Percentiles rank a stretch among this genome's conserved stretches.
Conservation (phyloP, 2,113 vertebrate genomes). For the Silurus meridionalis region DNA sequence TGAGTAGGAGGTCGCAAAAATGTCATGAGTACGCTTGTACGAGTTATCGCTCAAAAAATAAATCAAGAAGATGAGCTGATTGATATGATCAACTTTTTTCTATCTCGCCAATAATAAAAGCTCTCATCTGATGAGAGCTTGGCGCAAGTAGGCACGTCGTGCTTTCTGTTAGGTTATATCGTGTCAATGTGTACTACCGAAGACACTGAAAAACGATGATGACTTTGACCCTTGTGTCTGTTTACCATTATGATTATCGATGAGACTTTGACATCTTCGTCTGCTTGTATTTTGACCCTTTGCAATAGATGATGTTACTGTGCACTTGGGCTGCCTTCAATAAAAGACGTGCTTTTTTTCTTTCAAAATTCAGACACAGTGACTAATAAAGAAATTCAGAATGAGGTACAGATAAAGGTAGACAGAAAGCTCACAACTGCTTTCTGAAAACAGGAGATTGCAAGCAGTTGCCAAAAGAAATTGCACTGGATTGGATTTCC, state of each 20-base stretch:
- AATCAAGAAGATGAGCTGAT: not conserved
- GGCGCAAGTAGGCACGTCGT: not conserved
- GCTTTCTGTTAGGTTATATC: not conserved
- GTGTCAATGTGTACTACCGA: not conserved
- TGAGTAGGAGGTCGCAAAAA: not conserved
- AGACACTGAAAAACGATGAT: not conserved
- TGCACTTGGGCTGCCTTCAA: not conserved
- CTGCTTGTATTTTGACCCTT: not conserved
- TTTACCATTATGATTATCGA: not conserved
- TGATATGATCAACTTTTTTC: not conserved
- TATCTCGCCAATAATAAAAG: not conserved
- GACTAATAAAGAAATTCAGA: not conserved
- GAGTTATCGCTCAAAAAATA: not conserved
- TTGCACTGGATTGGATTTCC: not conserved
- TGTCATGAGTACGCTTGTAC: not conserved
- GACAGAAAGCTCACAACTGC: not conserved
- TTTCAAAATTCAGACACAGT: not conserved
- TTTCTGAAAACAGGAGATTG: constrained; percentile 13
- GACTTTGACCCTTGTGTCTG: constrained; percentile 12
- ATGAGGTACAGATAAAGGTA: not conserved
- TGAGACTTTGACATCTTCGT: not conserved
- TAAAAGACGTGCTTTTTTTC: not conserved
- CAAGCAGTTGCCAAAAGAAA: not conserved
- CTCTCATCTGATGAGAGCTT: not conserved
- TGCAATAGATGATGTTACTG: not conserved